Base-by-base conservation (phyloP, 2,113 vertebrate genomes). In the Leptocoma aspasia region DNA sequence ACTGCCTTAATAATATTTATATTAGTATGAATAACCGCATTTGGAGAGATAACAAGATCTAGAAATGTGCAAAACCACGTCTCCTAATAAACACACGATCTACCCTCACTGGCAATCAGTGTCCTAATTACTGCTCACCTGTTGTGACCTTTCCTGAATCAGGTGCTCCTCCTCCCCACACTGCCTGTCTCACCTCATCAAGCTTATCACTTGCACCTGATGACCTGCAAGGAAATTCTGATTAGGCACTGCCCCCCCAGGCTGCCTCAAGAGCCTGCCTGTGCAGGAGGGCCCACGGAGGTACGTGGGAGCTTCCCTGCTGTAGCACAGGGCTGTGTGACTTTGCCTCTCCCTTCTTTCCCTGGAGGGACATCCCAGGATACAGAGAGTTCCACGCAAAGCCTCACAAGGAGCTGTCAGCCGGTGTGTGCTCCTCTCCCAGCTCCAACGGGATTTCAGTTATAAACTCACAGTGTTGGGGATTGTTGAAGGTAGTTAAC, bases 351-450 rank as follows among this genome's bases (percentile, higher is more conserved):
- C 35, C 41, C 19, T 50, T 68, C 8, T 33, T 45, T n/a, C 30
- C 23, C 15, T 52, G 60, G 5, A 42, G 42, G 1, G 3, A 26
- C 6, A 59, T 6, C 30, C 91, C 31, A 64, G 7, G 23, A 60
- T 14, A 13, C 0, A 0, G 13, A 24, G 11, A n/a, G 13, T 41
- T 76, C 54, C 31, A 60, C 2, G 1, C 1, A 33, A 0, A 83
- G n/a, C 44, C 4, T 2, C 30, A 11, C 14, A 30, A 21, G 27
- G 20, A 75, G 56, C 7, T 30, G 8, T 4, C 11, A 66, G 37
- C 10, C 41, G 9, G 9, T 12, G 4, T 8, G 5, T 30, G 5
- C 19, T 78, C 22, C 35, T 57, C 13, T 66, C 42, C 9, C 37
- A 63, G 0, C 26, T 18, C 59, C 53, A 35, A 6, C 10, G 6